Evolutionary conservation across 2,888 invertebrate genomes (phyloP), one percentile per base, ranked within the genome.

Genomic region (Drosophila lutescens): DNA sequence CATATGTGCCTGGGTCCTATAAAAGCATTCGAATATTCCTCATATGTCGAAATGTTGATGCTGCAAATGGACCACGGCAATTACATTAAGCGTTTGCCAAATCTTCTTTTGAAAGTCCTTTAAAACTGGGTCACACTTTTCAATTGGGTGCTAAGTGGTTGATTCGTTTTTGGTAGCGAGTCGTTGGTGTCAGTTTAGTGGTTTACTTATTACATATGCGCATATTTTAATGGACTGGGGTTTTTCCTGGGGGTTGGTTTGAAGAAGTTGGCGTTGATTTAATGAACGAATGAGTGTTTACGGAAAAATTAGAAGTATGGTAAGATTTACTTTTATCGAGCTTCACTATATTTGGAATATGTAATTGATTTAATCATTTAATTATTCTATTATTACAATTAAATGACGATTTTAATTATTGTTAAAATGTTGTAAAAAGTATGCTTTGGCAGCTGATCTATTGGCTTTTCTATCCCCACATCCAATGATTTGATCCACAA

Each of bases 91-190:
- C 62, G 67, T 46, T 41, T 71, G 38, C 70, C 67, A 58, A 49
- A 58, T 65, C 65, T 23, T 67, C 44, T 44, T 13, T 46, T 38
- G 57, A 80, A 72, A 55, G 63, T 40, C 50, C 49, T 80, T 80
- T 72, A 54, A 87, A 70, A 85, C 71, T 87, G 85, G 82, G 83
- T 76, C 83, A 85, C 56, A 56, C 62, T 76, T 78, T 59, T 78
- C 67, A 70, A 76, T 71, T 61, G 71, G 53, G 78, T 85, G 83
- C 63, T 78, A 87, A 84, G 74, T 82, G 72, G 65, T 58, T 53
- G 69, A 51, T 38, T n/a, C 50, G 51, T 6, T 38, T 55, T 44
- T 54, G 58, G 46, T 46, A n/a, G 46, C 26, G 4, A 4, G 1
- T 23, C 26, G 10, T n/a, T 46, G 44, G 62, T 50, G 62, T 38